These are phyloP conservation scores for Alligator mississippiensis DNA, from an alignment of 2,113 vertebrate genomes.

Conservation along the genomic window DNA sequence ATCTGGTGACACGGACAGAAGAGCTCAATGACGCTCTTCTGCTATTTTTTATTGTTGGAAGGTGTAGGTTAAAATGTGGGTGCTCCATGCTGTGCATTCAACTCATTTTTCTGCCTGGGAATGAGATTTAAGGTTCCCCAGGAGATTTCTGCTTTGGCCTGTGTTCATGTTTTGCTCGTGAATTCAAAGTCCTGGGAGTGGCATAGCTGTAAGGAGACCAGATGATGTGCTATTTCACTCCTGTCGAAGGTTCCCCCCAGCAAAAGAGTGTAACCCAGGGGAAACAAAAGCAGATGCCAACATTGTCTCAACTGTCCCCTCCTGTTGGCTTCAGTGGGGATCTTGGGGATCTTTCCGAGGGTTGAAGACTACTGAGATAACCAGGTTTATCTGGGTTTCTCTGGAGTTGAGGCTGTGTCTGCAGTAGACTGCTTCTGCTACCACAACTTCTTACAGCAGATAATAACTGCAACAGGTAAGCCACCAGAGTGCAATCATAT, in stretches of 20 bases:
- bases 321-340: background rate
- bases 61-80: background rate
- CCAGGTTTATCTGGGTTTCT: background rate
- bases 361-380: background rate
- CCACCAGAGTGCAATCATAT: too few species aligned
- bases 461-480: too few species aligned
- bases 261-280: background rate
- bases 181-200: background rate
- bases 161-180: background rate
- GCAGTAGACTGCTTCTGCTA: too few species aligned
- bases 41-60: background rate
- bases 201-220: background rate
- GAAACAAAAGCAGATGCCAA: background rate
- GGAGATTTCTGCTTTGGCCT: background rate
- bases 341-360: background rate
- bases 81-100: background rate
- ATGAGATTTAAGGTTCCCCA: background rate
- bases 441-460: too few species aligned
- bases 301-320: background rate
- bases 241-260: background rate
- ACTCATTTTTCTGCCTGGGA: slow-evolving; percentile 12
- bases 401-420: background rate
- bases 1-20: background rate
- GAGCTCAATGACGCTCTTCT: background rate
- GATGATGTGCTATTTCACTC: background rate